Conservation (phyloP, 2,888 invertebrate genomes). For the Herminia tarsipennalis region DNA sequence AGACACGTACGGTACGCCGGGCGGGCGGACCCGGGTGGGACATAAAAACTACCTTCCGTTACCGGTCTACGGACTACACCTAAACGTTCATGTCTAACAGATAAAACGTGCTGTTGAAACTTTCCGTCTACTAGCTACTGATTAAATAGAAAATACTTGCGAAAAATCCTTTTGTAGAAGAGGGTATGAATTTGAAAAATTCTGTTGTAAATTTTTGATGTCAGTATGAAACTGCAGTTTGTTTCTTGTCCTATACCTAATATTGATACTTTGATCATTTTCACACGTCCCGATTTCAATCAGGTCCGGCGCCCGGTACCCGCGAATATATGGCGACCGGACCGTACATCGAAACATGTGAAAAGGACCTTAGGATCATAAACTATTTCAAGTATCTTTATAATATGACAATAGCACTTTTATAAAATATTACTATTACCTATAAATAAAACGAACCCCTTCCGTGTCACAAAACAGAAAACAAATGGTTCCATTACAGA, state of each 20-base stretch:
- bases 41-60: constrained; percentile 71
- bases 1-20: constrained; percentile 42
- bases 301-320: too few relatives aligned
- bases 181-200: neutral
- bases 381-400: too few relatives aligned
- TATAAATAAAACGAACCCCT: constrained; percentile 47
- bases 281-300: too few relatives aligned
- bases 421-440: constrained; percentile 3
- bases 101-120: constrained; percentile 44
- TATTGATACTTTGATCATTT: too few relatives aligned
- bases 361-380: too few relatives aligned
- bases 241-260: too few relatives aligned
- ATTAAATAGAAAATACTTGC: constrained; percentile 32
- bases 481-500: constrained; percentile 69
- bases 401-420: neutral
- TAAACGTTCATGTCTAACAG: constrained; percentile 44
- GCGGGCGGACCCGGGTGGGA: constrained; percentile 26
- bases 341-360: too few relatives aligned
- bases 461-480: constrained; percentile 56
- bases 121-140: constrained; percentile 31
- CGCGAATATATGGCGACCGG: too few relatives aligned
- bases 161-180: neutral
- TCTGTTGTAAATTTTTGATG: too few relatives aligned
- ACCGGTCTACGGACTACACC: constrained; percentile 35
- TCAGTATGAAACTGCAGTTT: too few relatives aligned